These are phyloP conservation scores for Apotomis capreana DNA, from an alignment of 2,888 invertebrate species.

Conservation along the genomic window DNA sequence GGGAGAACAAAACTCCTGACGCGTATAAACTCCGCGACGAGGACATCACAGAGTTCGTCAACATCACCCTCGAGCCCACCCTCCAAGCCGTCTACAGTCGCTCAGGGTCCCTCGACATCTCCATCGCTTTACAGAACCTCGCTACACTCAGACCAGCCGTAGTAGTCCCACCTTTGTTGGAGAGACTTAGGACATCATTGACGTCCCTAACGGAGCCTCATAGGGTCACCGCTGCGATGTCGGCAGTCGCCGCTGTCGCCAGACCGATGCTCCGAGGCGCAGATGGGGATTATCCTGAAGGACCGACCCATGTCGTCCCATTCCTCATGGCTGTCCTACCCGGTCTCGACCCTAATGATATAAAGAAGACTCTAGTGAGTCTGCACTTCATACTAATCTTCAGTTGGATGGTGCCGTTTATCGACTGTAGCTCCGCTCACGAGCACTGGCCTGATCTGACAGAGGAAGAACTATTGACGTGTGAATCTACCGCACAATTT, in stretches of 20 bases:
- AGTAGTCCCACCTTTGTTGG: constrained; percentile 92
- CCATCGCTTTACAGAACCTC: constrained; percentile 88
- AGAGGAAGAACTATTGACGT: constrained; percentile 89
- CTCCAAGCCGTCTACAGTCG: constrained; percentile 92
- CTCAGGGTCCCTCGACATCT: constrained; percentile 85
- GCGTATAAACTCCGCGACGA: constrained; percentile 88
- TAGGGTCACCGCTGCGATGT: constrained; percentile 88
- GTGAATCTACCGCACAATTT: constrained; percentile 92
- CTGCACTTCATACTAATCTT: constrained; percentile 91
- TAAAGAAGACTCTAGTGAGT: constrained; percentile 88
- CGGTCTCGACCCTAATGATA: constrained; percentile 95
- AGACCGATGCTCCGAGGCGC: constrained; percentile 84
- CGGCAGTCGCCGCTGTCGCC: constrained; percentile 87
- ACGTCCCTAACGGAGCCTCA: constrained; percentile 96
- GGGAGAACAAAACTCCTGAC: constrained; percentile 88
- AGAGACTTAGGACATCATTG: constrained; percentile 90
- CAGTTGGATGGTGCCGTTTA: constrained; percentile 90
- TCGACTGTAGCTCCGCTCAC: constrained; percentile 92
- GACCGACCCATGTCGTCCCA: constrained; percentile 91
- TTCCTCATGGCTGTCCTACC: constrained; percentile 91
- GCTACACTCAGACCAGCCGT: constrained; percentile 91
- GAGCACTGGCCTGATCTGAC: constrained; percentile 87
- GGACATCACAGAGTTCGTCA: constrained; percentile 92
- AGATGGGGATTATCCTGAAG: constrained; percentile 86
- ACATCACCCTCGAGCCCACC: constrained; percentile 88